Base-by-base conservation (phyloP, 1,140 invertebrate species). In the Drosophila biarmipes region DNA sequence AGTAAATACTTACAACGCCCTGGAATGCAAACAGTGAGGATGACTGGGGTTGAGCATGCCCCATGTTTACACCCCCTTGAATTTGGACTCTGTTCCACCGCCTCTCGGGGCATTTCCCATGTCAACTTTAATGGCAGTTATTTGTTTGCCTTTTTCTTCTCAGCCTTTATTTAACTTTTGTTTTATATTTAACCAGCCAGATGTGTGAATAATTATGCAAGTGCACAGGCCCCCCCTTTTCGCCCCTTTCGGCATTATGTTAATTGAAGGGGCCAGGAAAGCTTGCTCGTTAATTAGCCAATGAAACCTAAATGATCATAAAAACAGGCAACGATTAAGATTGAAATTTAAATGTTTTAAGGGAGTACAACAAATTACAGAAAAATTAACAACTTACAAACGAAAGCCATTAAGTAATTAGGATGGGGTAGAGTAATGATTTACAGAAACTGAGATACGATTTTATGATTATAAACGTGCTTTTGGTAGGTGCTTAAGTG, bases 21-120 rank as follows among this genome's bases (percentile, higher is more conserved):
- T 27, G 19, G 69, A 53, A 24, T 53, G 29, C 17, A 45, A 19
- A 7, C 29, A 59, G 21, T 6, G 34, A 11, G 37, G 46, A 34
- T 27, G 24, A 27, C 37, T 63, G 61, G 40, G 34, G 49, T 46
- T 64, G 53, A 53, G 34, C 66, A 62, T 42, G 43, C 10, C 34
- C 34, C 35, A 37, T 73, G 19, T 51, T 49, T 54, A 29, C 45
- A 68, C 42, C 40, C 11, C 21, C 48, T 24, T 10, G 27, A 51
- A 24, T 35, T 67, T 54, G 62, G 59, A 68, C 67, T 64, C 56
- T 51, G 77, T 19, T 27, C 37, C 17, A 48, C 21, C 40, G 43
- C 27, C 45, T 37, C n/a, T 42, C 49, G 73, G 81, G 78, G 73
- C 73, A 86, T 80, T 85, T 85, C 81, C 81, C 80, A 66, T 80